Percentiles rank a stretch among this genome's conserved stretches.
Evolutionary conservation across 1,140 invertebrate species (phyloP).

Genomic region (Pararge aegeria): DNA sequence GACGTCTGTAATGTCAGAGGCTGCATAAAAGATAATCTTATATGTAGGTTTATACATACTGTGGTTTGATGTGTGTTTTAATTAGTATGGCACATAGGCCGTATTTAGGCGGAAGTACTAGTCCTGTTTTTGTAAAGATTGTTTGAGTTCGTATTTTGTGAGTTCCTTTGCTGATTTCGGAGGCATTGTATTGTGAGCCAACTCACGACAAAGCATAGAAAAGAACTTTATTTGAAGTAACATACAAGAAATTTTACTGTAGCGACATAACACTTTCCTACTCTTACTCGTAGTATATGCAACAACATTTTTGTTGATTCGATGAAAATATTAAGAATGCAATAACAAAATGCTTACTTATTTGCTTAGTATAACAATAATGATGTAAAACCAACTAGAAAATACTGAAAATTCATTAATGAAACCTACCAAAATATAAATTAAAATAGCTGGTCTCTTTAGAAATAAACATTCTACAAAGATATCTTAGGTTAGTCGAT

Average conservation of each 20-base stretch:
- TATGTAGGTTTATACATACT: conserved; percentile 5
- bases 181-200: background rate
- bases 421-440: too few species aligned
- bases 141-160: background rate
- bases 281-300: too few species aligned
- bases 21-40: conserved; percentile 15
- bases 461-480: too few species aligned
- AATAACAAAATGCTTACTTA: too few species aligned
- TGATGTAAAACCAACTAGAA: too few species aligned
- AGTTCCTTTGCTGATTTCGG: conserved; percentile 4
- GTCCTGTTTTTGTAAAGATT: conserved; percentile 11
- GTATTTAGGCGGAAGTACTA: conserved; percentile 7
- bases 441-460: too few species aligned
- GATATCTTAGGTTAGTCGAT: too few species aligned
- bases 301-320: too few species aligned
- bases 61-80: conserved; percentile 9
- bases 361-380: too few species aligned
- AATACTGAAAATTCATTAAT: too few species aligned
- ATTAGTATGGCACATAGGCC: conserved; percentile 2
- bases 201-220: background rate
- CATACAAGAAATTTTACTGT: background rate
- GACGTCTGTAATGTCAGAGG: conserved; percentile 36
- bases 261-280: too few species aligned
- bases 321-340: too few species aligned
- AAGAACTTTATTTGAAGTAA: background rate